Evolutionary conservation across 2,797 vertebrate genomes (phyloP).

Genomic region (Enoplosus armatus): DNA sequence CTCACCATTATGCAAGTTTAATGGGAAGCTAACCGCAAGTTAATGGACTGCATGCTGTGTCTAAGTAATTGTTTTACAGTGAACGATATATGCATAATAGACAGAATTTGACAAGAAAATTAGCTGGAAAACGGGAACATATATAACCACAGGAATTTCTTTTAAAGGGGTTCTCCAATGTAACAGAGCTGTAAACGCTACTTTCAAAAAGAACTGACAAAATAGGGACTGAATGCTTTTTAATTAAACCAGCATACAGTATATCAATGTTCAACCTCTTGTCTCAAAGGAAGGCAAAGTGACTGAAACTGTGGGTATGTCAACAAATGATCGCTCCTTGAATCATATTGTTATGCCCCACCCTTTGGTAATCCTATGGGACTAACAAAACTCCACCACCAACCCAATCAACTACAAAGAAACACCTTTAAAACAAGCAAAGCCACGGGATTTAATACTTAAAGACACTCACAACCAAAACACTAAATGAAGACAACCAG

Average conservation of each 20-base stretch:
- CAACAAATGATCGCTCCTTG: neutral
- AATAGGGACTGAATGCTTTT: too few species aligned
- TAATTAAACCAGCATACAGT: neutral
- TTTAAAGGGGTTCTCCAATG: slow-evolving; percentile 16
- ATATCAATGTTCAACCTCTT: neutral
- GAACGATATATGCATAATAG: slow-evolving; percentile 70
- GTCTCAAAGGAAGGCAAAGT: neutral
- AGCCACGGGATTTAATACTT: too few species aligned
- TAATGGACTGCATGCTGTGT: slow-evolving; percentile 81
- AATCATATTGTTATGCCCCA: too few species aligned
- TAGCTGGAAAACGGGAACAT: slow-evolving; percentile 54
- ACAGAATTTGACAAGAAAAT: slow-evolving; percentile 65
- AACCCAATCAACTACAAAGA: too few species aligned
- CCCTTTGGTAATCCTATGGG: too few species aligned
- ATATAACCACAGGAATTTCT: slow-evolving; percentile 52
- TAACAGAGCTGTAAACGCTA: slow-evolving; percentile 2
- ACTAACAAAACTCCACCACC: too few species aligned
- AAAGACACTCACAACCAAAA: too few species aligned
- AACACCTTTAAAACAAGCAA: too few species aligned
- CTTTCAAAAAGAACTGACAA: slow-evolving; percentile 1
- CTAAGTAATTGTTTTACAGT: slow-evolving; percentile 82
- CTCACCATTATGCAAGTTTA: slow-evolving; percentile 82
- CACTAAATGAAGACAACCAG: too few species aligned
- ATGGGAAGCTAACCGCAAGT: slow-evolving; percentile 77
- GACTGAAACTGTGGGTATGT: neutral